Percentiles rank a stretch among this genome's conserved stretches.
phyloP scores from a whole-genome alignment of 2,888 invertebrate genomes.

The Octodonta nipae region DNA sequence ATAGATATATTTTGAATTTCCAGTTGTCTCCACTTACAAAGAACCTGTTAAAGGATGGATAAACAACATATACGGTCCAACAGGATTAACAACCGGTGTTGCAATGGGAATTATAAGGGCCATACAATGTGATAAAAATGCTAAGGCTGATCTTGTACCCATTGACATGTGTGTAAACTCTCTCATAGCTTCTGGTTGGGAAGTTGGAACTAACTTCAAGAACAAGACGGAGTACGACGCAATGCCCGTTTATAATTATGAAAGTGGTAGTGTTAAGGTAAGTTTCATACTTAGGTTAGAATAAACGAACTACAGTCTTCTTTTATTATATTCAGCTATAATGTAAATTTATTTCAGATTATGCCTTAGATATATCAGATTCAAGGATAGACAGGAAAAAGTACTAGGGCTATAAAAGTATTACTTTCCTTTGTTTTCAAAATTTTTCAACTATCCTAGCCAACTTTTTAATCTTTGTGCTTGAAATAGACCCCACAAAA shows the following conservation, averaged over 20 bases:
- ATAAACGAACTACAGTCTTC: too few species aligned
- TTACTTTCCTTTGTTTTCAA: too few species aligned
- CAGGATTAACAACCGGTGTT: constrained; percentile 57
- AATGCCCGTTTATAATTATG: constrained; percentile 72
- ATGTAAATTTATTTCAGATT: background rate
- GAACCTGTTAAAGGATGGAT: constrained; percentile 77
- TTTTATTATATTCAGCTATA: background rate
- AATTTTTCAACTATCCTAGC: too few species aligned
- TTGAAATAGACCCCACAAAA: too few species aligned
- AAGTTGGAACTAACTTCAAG: constrained; percentile 30
- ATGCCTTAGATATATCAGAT: too few species aligned
- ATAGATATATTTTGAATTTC: constrained; percentile 16
- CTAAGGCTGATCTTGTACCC: constrained; percentile 62
- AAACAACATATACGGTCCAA: constrained; percentile 82
- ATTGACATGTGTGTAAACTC: constrained; percentile 74
- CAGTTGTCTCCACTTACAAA: constrained; percentile 52
- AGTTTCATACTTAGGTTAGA: too few species aligned
- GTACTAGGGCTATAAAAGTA: too few species aligned
- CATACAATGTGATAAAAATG: constrained; percentile 54
- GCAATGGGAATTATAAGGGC: constrained; percentile 65
- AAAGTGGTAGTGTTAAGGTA: constrained; percentile 63
- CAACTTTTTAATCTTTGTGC: too few species aligned
- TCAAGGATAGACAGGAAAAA: too few species aligned
- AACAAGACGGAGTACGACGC: constrained; percentile 22
- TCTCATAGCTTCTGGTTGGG: constrained; percentile 65